A percentile compares a stretch with the other conserved stretches of the same genome.
These are phyloP conservation scores for Polypterus senegalus DNA, from an alignment of 2,113 vertebrate species.

Conservation along the genomic window DNA sequence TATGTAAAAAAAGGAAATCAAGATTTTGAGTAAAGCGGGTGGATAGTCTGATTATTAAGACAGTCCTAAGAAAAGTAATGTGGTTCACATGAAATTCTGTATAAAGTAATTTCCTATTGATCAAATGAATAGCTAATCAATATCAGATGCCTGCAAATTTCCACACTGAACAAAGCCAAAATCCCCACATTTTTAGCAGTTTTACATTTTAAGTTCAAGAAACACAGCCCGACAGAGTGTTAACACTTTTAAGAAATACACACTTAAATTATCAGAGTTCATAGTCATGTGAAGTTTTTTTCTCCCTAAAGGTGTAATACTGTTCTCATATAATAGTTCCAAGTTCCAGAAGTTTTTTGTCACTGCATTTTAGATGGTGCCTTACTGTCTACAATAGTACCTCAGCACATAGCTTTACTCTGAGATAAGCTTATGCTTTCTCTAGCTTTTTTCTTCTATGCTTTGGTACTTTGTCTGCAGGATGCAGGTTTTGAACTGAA, in stretches of 20 bases:
- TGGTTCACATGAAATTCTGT: too few relatives aligned
- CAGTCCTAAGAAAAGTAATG: slow-evolving; percentile 8
- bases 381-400: slow-evolving; percentile 86
- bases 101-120: too few relatives aligned
- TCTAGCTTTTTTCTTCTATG: slow-evolving; percentile 52
- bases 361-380: slow-evolving; percentile 58
- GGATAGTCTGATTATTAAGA: slow-evolving; percentile 18
- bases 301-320: too few relatives aligned
- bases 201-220: slow-evolving; percentile 27
- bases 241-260: too few relatives aligned
- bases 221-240: too few relatives aligned
- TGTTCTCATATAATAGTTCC: too few relatives aligned
- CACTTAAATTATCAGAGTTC: too few relatives aligned
- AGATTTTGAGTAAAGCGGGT: slow-evolving; percentile 40
- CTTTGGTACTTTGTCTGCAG: slow-evolving; percentile 64
- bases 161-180: slow-evolving; percentile 21
- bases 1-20: slow-evolving; percentile 34
- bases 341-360: slow-evolving; percentile 24
- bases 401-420: slow-evolving; percentile 89
- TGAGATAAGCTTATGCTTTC: slow-evolving; percentile 80
- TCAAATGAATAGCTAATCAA: not conserved
- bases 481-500: slow-evolving; percentile 70
- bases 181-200: slow-evolving; percentile 59
- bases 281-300: too few relatives aligned
- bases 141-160: slow-evolving; percentile 22